Evolutionary conservation across 2,888 invertebrate species (phyloP).

Genomic region (Halocaridina rubra): DNA sequence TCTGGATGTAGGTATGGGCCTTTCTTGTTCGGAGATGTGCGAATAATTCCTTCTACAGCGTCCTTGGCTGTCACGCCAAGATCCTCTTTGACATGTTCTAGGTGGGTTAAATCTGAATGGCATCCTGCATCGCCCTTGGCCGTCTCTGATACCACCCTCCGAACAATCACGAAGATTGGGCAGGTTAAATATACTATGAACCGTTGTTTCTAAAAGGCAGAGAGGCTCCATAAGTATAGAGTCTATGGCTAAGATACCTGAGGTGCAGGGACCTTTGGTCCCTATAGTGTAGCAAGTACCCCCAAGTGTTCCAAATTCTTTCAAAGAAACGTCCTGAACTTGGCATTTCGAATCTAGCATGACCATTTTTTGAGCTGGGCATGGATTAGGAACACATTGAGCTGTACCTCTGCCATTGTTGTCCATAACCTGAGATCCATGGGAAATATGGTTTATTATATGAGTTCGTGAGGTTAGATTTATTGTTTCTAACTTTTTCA

Average conservation of each 20-base stretch:
- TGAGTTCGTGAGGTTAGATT: no score
- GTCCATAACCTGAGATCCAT: slow-evolving; percentile 10
- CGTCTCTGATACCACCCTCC: background rate
- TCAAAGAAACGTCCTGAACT: no score
- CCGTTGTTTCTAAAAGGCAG: background rate
- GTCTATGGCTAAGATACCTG: background rate
- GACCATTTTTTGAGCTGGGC: slow-evolving; percentile 20
- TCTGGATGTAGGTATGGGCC: background rate
- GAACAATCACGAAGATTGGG: background rate
- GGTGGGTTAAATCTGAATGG: background rate
- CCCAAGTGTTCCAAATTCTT: no score
- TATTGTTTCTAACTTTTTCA: no score
- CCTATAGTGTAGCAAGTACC: background rate
- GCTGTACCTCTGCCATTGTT: background rate
- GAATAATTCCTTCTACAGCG: background rate
- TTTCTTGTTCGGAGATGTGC: background rate
- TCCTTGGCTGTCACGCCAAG: background rate
- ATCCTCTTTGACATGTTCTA: background rate
- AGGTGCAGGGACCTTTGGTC: slow-evolving; percentile 13
- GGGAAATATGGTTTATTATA: background rate
- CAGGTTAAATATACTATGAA: slow-evolving; percentile 31
- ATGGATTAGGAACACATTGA: background rate
- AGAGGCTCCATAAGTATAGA: background rate
- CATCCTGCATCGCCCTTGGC: background rate
- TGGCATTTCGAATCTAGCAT: background rate